Evolutionary conservation across 2,888 invertebrate genomes (phyloP).

Genomic region (Leptopilina myrica): DNA sequence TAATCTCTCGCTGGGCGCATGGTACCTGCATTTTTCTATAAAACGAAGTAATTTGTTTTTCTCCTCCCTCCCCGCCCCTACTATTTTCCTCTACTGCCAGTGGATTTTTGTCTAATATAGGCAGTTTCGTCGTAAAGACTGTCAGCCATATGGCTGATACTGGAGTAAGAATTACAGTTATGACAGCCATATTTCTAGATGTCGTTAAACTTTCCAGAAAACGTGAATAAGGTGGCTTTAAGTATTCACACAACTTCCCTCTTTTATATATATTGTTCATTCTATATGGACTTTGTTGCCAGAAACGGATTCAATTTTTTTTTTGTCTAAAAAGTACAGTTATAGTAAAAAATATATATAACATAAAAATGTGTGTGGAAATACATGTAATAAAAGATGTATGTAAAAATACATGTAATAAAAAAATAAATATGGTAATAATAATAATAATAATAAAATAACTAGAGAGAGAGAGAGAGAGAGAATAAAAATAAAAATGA

Average conservation of each 20-base stretch:
- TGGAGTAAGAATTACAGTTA: conserved; percentile 29
- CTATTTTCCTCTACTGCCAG: neutral
- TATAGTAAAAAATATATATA: neutral
- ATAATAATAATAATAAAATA: neutral
- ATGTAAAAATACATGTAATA: neutral
- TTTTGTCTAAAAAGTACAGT: neutral
- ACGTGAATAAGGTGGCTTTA: conserved; percentile 33
- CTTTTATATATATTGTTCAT: neutral
- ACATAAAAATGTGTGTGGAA: neutral
- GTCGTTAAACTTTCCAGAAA: conserved; percentile 36
- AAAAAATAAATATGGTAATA: neutral
- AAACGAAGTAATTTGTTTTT: neutral
- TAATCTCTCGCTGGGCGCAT: neutral
- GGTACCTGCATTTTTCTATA: neutral
- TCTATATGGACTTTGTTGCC: conserved; percentile 1
- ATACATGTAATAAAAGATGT: neutral
- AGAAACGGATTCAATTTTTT: conserved; percentile 6
- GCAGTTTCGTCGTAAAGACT: conserved; percentile 22
- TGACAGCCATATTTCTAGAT: conserved; percentile 25
- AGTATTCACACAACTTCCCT: conserved; percentile 17
- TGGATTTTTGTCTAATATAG: conserved; percentile 29
- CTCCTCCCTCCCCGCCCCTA: too few species aligned
- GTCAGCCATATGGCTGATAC: conserved; percentile 25
- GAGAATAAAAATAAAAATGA: conserved; percentile 38
- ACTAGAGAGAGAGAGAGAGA: neutral